A percentile compares a stretch with the other conserved stretches of the same genome.
These are phyloP conservation scores for Archips xylosteana DNA, from an alignment of 2,888 invertebrate genomes.

Conservation along the genomic window DNA sequence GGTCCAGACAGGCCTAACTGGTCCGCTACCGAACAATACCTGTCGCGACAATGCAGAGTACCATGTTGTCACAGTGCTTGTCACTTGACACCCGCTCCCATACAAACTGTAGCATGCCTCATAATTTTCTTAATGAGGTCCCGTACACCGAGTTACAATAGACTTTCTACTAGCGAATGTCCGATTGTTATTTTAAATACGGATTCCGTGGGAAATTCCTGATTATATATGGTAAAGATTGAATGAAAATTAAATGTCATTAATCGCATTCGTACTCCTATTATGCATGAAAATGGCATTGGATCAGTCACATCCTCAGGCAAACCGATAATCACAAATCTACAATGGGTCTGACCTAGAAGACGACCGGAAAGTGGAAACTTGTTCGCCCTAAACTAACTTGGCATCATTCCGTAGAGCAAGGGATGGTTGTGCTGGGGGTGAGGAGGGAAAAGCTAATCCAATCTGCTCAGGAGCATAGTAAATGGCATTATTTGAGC, in stretches of 20 bases:
- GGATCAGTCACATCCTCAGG: too few species aligned
- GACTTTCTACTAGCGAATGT: constrained; percentile 26
- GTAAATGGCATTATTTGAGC: too few species aligned
- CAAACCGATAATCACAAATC: too few species aligned
- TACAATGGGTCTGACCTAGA: too few species aligned
- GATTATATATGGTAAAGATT: constrained; percentile 8
- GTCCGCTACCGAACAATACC: constrained; percentile 62
- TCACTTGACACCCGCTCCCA: constrained; percentile 51
- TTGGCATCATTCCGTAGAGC: too few species aligned
- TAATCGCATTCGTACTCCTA: too few species aligned
- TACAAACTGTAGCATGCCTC: constrained; percentile 27
- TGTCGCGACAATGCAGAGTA: constrained; percentile 53
- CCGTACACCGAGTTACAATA: constrained; percentile 10
- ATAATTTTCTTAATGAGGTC: constrained; percentile 23
- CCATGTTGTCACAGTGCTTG: constrained; percentile 65
- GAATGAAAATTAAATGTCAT: not conserved
- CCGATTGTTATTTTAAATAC: constrained; percentile 29
- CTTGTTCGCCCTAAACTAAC: too few species aligned
- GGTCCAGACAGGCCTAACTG: constrained; percentile 51
- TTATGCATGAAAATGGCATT: too few species aligned
- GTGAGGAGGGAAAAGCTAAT: too few species aligned
- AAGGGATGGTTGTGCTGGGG: too few species aligned
- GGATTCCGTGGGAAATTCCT: constrained; percentile 25
- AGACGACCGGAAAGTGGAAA: too few species aligned
- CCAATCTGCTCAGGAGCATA: too few species aligned